A percentile compares a stretch with the other conserved stretches of the same genome.
These are phyloP conservation scores for Agrilus mali DNA, from an alignment of 2,888 invertebrate genomes.

Conservation along the genomic window DNA sequence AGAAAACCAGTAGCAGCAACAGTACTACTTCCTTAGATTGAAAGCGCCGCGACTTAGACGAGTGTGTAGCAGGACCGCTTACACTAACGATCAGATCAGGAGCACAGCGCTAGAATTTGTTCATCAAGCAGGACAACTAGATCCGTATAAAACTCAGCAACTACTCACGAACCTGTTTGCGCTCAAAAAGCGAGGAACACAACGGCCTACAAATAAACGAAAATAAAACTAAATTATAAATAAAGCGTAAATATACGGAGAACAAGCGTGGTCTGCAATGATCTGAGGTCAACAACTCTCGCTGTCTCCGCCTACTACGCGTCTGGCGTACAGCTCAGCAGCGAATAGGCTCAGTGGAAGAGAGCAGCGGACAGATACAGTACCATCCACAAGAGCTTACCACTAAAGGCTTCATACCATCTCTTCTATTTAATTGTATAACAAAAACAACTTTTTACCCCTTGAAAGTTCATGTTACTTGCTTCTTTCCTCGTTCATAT, in stretches of 20 bases:
- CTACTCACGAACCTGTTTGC: constrained; percentile 20
- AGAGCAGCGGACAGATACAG: constrained; percentile 9
- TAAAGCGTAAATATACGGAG: constrained; percentile 26
- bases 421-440: too few relatives aligned
- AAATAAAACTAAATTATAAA: constrained; percentile 27
- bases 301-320: constrained; percentile 34
- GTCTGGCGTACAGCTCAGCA: constrained; percentile 25
- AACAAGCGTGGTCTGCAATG: constrained; percentile 31
- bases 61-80: too few relatives aligned
- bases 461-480: too few relatives aligned
- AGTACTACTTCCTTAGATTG: too few relatives aligned
- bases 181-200: constrained; percentile 20
- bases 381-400: constrained; percentile 1
- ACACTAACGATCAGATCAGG: too few relatives aligned
- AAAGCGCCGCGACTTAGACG: too few relatives aligned
- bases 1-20: too few relatives aligned
- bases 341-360: constrained; percentile 5
- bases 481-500: too few relatives aligned
- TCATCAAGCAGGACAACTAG: constrained; percentile 15
- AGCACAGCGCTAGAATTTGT: neutral
- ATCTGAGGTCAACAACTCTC: constrained; percentile 37
- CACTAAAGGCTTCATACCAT: too few relatives aligned
- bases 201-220: constrained; percentile 21
- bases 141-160: constrained; percentile 17
- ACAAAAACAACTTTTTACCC: too few relatives aligned